Evolutionary conservation across 2,113 vertebrate genomes (phyloP).

Genomic region (Pantherophis guttatus): DNA sequence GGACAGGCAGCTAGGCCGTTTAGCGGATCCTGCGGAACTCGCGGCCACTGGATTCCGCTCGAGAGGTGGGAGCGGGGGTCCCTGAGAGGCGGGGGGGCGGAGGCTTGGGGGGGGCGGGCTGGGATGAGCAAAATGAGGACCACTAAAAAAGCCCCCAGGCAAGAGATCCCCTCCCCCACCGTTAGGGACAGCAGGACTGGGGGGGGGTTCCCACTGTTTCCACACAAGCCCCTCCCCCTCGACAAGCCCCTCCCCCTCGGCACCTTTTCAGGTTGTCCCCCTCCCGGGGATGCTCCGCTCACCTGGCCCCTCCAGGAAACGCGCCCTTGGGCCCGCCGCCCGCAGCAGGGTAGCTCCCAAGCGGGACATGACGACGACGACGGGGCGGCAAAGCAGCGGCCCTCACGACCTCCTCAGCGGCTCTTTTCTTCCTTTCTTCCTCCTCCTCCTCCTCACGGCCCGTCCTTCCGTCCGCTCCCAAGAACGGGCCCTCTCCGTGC

Average conservation of each 20-base stretch:
- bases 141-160: background rate
- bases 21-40: background rate
- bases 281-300: background rate
- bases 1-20: background rate
- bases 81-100: too few relatives aligned
- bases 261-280: background rate
- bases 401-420: background rate
- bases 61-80: background rate
- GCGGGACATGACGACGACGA: constrained; percentile 29
- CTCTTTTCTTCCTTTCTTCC: too few relatives aligned
- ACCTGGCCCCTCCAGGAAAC: background rate
- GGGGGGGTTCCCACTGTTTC: too few relatives aligned
- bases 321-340: background rate
- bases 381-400: too few relatives aligned
- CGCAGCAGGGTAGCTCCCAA: background rate
- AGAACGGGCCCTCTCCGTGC: background rate
- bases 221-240: background rate
- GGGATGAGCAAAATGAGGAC: background rate
- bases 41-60: background rate
- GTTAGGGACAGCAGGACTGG: background rate
- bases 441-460: background rate
- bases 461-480: background rate
- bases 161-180: background rate
- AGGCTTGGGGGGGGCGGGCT: background rate
- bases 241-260: background rate